Base-by-base conservation (phyloP, 2,113 vertebrate genomes). In the Patagioenas fasciata region DNA sequence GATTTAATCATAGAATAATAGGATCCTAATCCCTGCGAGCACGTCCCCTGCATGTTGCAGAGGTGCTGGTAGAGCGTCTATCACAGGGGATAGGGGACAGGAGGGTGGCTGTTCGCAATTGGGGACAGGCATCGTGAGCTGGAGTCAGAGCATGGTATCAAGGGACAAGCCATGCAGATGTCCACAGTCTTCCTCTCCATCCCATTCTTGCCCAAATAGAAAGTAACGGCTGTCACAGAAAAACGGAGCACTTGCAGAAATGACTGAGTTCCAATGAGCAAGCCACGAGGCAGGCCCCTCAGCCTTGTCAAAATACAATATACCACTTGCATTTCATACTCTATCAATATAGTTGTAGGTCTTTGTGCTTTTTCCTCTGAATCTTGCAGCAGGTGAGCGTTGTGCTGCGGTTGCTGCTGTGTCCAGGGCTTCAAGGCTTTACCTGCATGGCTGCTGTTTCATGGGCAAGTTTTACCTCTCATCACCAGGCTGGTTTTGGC, bases 1-100 rank as follows among this genome's bases (percentile, higher is more conserved):
- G 1, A 15, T 20, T 34, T 44, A 44, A 44, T 44, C 42, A 44
- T 44, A 17, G 42, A 44, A 17, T 17, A 44, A 17, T 44, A 44
- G 42, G 42, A 44, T 44, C 42, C 42, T 56, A 24, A 56, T 50
- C 42, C 70, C 42, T 42, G 26, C 2, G 1, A 72, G 38, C 0
- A 4, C 40, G 13, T 54, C 13, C 47, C 16, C 48, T 24, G 53
- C 47, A 38, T 44, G 1, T 3, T 16, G 56, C 9, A 13, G 7
- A 56, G 31, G 29, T 28, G 38, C 38, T 80, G 0, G 2, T 15
- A 3, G 70, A 47, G 53, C 15, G 8, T 44, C 42, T 5, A 13
- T 23, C 13, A 0, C 1, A 4, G 2, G 3, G 16, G 40, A 34
- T 8, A 15, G 2, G 3, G 16, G 40, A 34, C 10, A 15, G 73